Base-by-base conservation (phyloP, 2,113 vertebrate genomes). In the Phylloscopus trochilus region DNA sequence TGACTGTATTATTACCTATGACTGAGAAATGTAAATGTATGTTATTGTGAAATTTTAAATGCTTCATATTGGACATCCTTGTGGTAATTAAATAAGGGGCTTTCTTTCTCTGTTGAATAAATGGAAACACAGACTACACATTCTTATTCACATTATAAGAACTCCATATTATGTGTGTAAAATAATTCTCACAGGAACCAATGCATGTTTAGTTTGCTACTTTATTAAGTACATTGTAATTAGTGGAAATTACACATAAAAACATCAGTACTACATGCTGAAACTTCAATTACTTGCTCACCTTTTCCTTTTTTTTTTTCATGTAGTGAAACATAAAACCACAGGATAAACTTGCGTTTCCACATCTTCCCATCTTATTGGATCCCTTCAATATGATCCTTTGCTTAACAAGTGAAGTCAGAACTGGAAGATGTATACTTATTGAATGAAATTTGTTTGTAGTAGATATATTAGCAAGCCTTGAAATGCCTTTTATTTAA, bases 81-180 rank as follows among this genome's bases (percentile, higher is more conserved):
- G 7, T 60, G 18, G 52, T n/a, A 68, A n/a, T 30, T 73, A 80
- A 83, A 64, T 20, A 76, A 60, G 14, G 7, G 64, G 3, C 3
- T 87, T 68, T 44, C 73, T 80, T 80, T 56, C 49, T 6, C n/a
- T 53, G 7, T 28, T 74, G 55, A 84, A 66, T 39, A 89, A 62
- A 49, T 37, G 3, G 3, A 13, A 53, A 24, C 5, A 39, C 8
- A 49, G 28, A 24, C 10, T 49, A 26, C 7, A 13, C 0, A 0
- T 47, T 73, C 28, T 58, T 35, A 43, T 47, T 52, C 30, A 3
- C 15, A 31, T 52, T 37, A 10, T 43, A 60, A 77, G 31, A 31
- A 56, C 8, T 76, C 26, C 15, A 27, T 16, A 59, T 33, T 58
- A 46, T 7, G 1, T 19, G 35, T 37, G 14, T 26, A 73, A 91